Evolutionary conservation across 2,113 vertebrate genomes (phyloP).

Genomic region (Cololabis saira): DNA sequence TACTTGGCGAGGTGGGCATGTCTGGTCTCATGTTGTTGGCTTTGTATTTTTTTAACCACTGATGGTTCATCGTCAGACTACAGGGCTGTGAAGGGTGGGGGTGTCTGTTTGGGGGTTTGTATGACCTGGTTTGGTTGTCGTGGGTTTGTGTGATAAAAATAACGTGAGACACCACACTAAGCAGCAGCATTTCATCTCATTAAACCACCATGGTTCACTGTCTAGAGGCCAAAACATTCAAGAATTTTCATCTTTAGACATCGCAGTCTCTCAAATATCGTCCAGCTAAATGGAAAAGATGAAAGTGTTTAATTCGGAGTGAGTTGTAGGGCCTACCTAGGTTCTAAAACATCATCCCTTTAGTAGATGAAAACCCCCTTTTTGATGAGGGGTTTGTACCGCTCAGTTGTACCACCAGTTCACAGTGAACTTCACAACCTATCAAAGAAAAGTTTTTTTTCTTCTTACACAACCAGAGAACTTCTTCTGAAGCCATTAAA

Average conservation of each 20-base stretch:
- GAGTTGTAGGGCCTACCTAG: background rate
- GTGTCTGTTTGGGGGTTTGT: slow-evolving; percentile 62
- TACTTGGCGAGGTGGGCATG: slow-evolving; percentile 80
- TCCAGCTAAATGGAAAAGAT: slow-evolving; percentile 39
- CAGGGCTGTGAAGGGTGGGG: slow-evolving; percentile 60
- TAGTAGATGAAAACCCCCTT: no score
- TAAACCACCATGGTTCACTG: slow-evolving; percentile 6
- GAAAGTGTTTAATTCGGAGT: slow-evolving; percentile 37
- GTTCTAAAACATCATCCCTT: no score
- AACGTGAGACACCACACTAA: slow-evolving; percentile 53
- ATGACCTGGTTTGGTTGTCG: slow-evolving; percentile 77
- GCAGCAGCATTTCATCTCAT: slow-evolving; percentile 73
- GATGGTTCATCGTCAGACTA: slow-evolving; percentile 70
- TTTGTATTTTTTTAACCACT: slow-evolving; percentile 64
- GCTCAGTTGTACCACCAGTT: no score
- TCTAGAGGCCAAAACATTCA: slow-evolving; percentile 27
- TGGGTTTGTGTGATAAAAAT: slow-evolving; percentile 67
- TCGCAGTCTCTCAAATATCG: slow-evolving; percentile 16
- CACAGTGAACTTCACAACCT: no score
- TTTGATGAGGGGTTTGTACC: no score
- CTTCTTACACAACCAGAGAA: no score
- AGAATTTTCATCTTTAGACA: slow-evolving; percentile 34
- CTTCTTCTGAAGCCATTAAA: no score
- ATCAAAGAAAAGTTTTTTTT: no score
- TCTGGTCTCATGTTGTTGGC: slow-evolving; percentile 77